Conservation (phyloP, 2,888 invertebrate species). For the Agrochola circellaris region DNA sequence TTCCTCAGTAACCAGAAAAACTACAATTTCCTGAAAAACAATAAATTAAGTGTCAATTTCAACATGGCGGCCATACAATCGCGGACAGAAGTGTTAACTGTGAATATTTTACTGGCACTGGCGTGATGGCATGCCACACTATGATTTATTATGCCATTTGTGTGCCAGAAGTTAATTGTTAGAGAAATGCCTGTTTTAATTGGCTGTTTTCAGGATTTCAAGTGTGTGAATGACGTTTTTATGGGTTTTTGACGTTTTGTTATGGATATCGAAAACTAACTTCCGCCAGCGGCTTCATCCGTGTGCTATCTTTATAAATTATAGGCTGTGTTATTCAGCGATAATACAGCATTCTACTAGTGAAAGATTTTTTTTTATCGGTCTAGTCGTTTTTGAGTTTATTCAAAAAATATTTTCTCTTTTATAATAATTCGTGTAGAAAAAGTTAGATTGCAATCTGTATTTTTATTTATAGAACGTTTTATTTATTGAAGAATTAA, state of each 20-base stretch:
- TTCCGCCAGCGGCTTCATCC: too few relatives aligned
- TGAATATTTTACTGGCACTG: constrained; percentile 55
- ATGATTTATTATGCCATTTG: constrained; percentile 58
- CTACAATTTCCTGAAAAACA: constrained; percentile 30
- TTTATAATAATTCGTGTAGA: too few relatives aligned
- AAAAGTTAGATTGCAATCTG: too few relatives aligned
- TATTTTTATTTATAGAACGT: too few relatives aligned
- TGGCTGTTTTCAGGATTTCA: constrained; percentile 22
- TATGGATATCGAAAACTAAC: neutral
- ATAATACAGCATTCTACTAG: too few relatives aligned
- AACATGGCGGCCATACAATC: constrained; percentile 59
- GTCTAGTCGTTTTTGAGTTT: too few relatives aligned
- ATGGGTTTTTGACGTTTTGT: constrained; percentile 1
- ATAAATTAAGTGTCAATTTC: constrained; percentile 56
- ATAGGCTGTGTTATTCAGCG: too few relatives aligned
- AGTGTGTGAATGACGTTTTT: constrained; percentile 21
- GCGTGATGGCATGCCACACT: constrained; percentile 55
- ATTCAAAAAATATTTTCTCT: too few relatives aligned
- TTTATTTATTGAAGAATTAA: too few relatives aligned
- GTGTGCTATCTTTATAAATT: too few relatives aligned
- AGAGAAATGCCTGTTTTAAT: constrained; percentile 49
- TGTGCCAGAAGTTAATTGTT: constrained; percentile 53
- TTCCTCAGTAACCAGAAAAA: constrained; percentile 5
- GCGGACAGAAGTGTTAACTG: constrained; percentile 54
- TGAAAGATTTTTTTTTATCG: too few relatives aligned